Evolutionary conservation across 2,888 invertebrate species (phyloP).

Genomic region (Margaritifera margaritifera): DNA sequence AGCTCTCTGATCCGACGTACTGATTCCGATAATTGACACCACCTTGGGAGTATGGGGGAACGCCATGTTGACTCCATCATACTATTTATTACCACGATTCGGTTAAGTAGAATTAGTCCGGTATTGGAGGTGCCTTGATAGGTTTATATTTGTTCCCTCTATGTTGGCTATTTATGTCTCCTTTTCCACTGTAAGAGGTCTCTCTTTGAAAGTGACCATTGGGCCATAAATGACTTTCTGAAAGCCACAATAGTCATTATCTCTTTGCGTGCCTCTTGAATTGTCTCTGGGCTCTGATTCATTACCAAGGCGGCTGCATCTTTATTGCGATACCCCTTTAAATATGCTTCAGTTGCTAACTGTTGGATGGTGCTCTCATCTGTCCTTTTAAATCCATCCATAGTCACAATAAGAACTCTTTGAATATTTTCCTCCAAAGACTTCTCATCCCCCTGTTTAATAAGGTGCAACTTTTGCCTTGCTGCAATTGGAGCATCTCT

Average conservation of each 20-base stretch:
- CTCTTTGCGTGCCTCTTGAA: conserved; percentile 1
- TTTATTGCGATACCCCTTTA: neutral
- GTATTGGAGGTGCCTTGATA: too few species aligned
- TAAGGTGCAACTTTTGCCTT: neutral
- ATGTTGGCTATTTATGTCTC: neutral
- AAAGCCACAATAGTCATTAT: neutral
- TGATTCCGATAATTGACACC: too few species aligned
- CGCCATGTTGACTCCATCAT: too few species aligned
- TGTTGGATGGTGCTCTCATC: neutral
- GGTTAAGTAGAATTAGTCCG: too few species aligned
- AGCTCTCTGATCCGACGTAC: too few species aligned
- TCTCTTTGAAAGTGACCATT: conserved; percentile 1
- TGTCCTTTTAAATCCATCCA: conserved; percentile 1
- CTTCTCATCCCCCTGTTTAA: conserved; percentile 1
- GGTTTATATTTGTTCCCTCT: neutral
- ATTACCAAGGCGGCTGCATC: conserved; percentile 5
- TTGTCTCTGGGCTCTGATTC: neutral
- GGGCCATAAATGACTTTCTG: neutral
- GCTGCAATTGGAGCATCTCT: conserved; percentile 2
- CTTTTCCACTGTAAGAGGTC: neutral
- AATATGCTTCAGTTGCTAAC: conserved; percentile 3
- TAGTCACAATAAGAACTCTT: neutral
- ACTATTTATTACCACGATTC: too few species aligned
- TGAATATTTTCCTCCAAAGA: conserved; percentile 1
- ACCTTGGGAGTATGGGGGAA: too few species aligned